phyloP scores from a whole-genome alignment of 1,140 invertebrate genomes.

The Heterodera schachtii region DNA sequence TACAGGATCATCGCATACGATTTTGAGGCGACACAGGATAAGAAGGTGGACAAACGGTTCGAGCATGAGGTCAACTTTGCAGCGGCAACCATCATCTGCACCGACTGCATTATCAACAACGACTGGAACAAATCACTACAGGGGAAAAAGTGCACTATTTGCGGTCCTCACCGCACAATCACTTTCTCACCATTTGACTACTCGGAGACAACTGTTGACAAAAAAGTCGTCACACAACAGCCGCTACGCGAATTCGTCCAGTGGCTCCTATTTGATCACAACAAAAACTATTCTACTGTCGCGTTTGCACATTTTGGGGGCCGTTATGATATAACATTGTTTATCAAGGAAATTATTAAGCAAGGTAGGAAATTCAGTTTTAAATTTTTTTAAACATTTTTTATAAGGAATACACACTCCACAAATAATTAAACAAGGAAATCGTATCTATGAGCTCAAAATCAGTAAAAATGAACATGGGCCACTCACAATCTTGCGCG shows the following conservation, averaged over 20 bases:
- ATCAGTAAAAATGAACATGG: not conserved
- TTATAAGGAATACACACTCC: not conserved
- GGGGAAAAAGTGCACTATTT: not conserved
- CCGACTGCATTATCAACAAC: not conserved
- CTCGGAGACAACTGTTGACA: not conserved
- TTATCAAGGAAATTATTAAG: not conserved
- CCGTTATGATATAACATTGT: slow-evolving; percentile 1
- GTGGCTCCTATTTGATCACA: not conserved
- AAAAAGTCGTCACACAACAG: not conserved
- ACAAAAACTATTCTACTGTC: not conserved
- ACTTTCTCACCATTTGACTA: not conserved
- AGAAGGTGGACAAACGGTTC: not conserved
- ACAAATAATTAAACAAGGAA: slow-evolving; percentile 4
- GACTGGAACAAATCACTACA: not conserved
- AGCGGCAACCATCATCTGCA: not conserved
- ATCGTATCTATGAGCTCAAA: not conserved
- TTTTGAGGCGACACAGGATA: slow-evolving; percentile 4
- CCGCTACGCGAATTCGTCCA: not conserved
- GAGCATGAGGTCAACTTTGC: slow-evolving; percentile 1
- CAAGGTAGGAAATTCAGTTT: not conserved
- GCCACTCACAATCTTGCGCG: too few species aligned
- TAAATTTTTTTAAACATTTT: too few species aligned
- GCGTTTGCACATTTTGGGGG: not conserved
- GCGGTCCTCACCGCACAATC: not conserved
- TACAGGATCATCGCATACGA: not conserved